These are phyloP conservation scores for Micrasema longulum DNA, from an alignment of 1,140 invertebrate species.

Conservation along the genomic window DNA sequence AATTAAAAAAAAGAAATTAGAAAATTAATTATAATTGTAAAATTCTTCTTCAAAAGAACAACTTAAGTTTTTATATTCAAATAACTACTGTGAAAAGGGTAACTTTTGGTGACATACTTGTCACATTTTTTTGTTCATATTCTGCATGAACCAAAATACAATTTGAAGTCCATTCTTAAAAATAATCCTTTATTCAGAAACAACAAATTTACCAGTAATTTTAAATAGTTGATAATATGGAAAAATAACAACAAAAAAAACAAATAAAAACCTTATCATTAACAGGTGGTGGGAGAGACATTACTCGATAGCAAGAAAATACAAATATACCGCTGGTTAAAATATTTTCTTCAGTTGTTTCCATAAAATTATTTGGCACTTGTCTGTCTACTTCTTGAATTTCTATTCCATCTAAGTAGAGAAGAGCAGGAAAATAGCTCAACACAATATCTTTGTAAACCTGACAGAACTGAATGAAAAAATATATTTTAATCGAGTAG, in stretches of 20 bases:
- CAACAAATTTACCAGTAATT: too few species aligned
- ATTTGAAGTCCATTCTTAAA: too few species aligned
- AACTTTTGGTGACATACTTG: too few species aligned
- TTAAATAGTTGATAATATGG: too few species aligned
- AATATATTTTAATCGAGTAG: neutral
- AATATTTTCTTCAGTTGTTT: constrained; percentile 60
- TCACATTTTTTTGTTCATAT: too few species aligned
- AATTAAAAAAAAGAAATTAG: constrained; percentile 8
- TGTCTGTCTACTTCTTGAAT: constrained; percentile 60
- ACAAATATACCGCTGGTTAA: constrained; percentile 60
- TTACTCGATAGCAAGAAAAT: constrained; percentile 62
- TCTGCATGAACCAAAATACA: too few species aligned
- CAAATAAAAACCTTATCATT: constrained; percentile 26
- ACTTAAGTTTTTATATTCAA: too few species aligned
- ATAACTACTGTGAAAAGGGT: too few species aligned
- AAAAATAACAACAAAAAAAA: too few species aligned
- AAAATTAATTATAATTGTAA: constrained; percentile 13
- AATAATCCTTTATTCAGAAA: too few species aligned
- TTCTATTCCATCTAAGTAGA: constrained; percentile 49
- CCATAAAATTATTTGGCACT: constrained; percentile 51
- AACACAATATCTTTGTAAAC: constrained; percentile 34
- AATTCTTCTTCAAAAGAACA: too few species aligned
- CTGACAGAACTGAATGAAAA: constrained; percentile 31
- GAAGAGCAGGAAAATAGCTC: constrained; percentile 13
- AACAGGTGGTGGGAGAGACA: constrained; percentile 59